A percentile compares a stretch with the other conserved stretches of the same genome.
These are phyloP conservation scores for Symphodus melops DNA, from an alignment of 2,113 vertebrate species.

Conservation along the genomic window DNA sequence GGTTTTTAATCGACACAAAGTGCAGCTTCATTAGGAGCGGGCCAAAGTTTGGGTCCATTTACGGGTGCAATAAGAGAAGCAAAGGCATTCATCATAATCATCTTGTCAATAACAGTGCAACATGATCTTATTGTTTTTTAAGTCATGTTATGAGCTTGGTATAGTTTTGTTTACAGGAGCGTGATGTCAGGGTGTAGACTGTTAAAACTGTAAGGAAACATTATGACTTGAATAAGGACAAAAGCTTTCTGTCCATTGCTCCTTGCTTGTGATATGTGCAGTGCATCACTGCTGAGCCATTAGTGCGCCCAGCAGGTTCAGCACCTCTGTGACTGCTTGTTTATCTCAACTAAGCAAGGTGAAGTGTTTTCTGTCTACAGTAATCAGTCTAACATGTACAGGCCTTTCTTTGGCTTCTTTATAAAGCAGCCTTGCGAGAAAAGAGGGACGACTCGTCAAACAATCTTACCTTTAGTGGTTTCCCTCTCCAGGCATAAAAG, in stretches of 20 bases:
- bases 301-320: conserved; percentile 24
- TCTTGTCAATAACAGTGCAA: not conserved
- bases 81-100: not conserved
- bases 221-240: conserved; percentile 7
- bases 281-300: conserved; percentile 15
- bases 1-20: not conserved
- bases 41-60: not conserved
- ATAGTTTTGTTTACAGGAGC: not conserved
- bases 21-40: not conserved
- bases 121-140: not conserved
- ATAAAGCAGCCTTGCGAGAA: not conserved
- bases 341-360: conserved; percentile 19
- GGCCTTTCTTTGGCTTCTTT: not conserved
- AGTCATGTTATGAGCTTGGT: not conserved
- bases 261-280: not conserved
- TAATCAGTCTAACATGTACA: conserved; percentile 12
- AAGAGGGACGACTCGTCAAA: not conserved
- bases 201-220: not conserved
- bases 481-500: not conserved
- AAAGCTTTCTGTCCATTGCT: not conserved
- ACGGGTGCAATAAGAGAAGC: not conserved
- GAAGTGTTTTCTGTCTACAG: conserved; percentile 8
- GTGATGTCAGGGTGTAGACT: not conserved
- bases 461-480: not conserved
- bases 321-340: conserved; percentile 7